Conservation (phyloP, 2,113 vertebrate species). For the Hemichromis elongatus region DNA sequence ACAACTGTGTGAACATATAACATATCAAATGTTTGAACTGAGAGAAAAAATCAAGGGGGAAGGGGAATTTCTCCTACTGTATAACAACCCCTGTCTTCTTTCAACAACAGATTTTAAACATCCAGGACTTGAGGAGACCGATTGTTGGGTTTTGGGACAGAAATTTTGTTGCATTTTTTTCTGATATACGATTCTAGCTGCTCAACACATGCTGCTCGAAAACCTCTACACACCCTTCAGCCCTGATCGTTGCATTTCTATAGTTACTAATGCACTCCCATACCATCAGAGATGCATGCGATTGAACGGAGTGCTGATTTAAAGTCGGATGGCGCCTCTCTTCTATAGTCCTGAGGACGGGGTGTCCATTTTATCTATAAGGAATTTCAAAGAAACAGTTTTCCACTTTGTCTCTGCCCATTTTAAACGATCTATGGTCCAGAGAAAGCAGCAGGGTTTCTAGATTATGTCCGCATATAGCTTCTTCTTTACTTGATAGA, state of each 20-base stretch:
- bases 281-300: neutral
- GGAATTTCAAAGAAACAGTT: neutral
- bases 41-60: neutral
- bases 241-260: neutral
- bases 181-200: neutral
- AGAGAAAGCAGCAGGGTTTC: neutral
- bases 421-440: neutral
- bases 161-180: neutral
- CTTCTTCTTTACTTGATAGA: neutral
- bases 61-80: neutral
- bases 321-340: fast-evolving
- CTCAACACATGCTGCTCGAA: neutral
- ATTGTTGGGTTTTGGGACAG: neutral
- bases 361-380: neutral
- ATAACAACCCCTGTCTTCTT: neutral
- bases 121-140: neutral
- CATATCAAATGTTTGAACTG: neutral
- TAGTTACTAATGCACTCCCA: neutral
- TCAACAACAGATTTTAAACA: neutral
- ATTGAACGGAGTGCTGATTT: neutral
- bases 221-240: no score
- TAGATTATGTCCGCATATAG: neutral
- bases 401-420: neutral
- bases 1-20: neutral
- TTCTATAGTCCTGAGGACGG: fast-evolving